Evolutionary conservation across 2,888 invertebrate species (phyloP).

Genomic region (Mimumesa dahlbomi): DNA sequence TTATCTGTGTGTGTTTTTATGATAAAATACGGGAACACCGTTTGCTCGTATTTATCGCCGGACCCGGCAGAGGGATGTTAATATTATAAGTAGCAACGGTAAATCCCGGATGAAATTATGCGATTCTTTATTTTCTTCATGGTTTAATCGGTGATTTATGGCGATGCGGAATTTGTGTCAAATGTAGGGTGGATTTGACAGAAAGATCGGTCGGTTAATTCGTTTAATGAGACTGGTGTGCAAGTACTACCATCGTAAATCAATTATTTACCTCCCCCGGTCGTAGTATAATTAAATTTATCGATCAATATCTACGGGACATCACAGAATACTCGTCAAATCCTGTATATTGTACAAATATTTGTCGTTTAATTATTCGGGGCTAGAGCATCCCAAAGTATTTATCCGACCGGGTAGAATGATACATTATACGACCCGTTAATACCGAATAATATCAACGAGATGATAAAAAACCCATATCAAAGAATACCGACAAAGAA

Average conservation of each 20-base stretch:
- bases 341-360: background rate
- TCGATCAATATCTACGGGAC: background rate
- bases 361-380: background rate
- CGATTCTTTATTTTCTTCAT: background rate
- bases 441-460: no score
- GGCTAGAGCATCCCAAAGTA: no score
- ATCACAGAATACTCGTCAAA: background rate
- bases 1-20: no score
- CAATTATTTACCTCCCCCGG: conserved; percentile 4
- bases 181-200: background rate
- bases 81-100: conserved; percentile 12
- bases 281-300: conserved; percentile 1
- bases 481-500: no score
- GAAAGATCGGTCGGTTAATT: background rate
- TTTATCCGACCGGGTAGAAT: no score
- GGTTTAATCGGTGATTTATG: background rate
- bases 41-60: no score
- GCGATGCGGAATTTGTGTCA: background rate
- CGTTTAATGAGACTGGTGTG: background rate
- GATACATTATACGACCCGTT: no score
- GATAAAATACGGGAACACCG: no score
- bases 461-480: no score
- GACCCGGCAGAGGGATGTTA: no score
- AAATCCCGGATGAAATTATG: background rate
- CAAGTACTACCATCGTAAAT: background rate